Percentiles rank a stretch among this genome's conserved stretches.
These are phyloP conservation scores for Aphaenogaster floridana DNA, from an alignment of 1,140 invertebrate species.

Conservation along the genomic window DNA sequence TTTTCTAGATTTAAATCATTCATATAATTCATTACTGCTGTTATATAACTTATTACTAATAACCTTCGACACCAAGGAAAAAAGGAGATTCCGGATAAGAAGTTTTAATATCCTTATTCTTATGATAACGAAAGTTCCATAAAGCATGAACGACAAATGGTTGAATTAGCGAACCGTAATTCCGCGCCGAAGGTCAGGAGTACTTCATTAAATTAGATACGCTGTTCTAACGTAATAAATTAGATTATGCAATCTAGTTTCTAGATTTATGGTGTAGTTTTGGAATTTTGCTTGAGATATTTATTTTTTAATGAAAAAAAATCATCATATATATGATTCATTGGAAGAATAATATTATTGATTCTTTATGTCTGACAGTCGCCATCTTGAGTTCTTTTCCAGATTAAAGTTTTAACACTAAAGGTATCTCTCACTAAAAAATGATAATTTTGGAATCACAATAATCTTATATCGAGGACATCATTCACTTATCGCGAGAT, in stretches of 20 bases:
- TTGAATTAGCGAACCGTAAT: not conserved
- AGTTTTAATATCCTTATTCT: not conserved
- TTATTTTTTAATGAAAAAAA: not conserved
- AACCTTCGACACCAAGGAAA: not conserved
- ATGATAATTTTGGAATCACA: not conserved
- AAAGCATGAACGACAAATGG: not conserved
- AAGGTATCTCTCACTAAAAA: not conserved
- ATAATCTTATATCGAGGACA: not conserved
- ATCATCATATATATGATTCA: no score
- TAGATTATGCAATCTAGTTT: not conserved
- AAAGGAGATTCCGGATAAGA: not conserved
- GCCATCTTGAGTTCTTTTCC: not conserved
- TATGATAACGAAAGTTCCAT: not conserved
- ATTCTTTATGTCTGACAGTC: not conserved
- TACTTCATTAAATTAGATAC: constrained; percentile 1
- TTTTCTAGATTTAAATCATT: not conserved
- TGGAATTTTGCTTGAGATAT: not conserved
- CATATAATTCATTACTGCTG: not conserved
- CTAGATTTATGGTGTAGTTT: not conserved
- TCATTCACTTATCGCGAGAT: not conserved
- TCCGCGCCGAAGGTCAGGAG: not conserved
- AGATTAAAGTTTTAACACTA: not conserved
- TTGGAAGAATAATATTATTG: not conserved
- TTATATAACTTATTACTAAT: not conserved
- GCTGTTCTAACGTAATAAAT: not conserved